Base-by-base conservation (phyloP, 2,113 vertebrate genomes). In the Albula goreensis region DNA sequence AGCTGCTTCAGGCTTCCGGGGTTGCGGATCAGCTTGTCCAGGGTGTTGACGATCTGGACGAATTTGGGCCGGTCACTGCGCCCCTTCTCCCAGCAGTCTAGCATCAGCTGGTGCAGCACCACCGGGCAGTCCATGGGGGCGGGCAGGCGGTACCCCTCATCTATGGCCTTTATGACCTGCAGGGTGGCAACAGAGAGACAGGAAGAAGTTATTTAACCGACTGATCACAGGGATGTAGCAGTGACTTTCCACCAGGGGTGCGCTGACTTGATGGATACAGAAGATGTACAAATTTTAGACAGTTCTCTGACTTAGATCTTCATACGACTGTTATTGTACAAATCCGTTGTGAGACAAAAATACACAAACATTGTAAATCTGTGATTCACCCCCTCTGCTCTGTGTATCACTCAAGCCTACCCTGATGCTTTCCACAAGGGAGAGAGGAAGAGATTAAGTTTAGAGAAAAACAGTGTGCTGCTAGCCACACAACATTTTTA, bases 101-200 rank as follows among this genome's bases (percentile, higher is more conserved):
- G 48, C 95, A 96, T 96, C 82, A 96, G 94, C 90, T 96, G 95
- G 91, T 96, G 95, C 60, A 96, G 87, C 78, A 95, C 94, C 86
- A 96, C 92, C 0, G 95, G 95, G 85, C 95, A 96, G 87, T 96
- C 95, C 95, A 96, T 96, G 0, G 95, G 95, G n/a, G 95, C 94
- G 0, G 95, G 95, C 51, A 96, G 94, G 88, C 95, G 93, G 89
- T 96, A 96, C 78, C 95, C 95, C 86, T 96, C 95, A 2, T 96
- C 95, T 89, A 96, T 96, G 83, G 95, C 95, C 93, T 96, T 96
- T 85, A 96, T 96, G 81, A 96, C 95, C 95, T 96, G 53, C 10
- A 51, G 70, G 4, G 22, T 11, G 74, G 50, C 74, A 11, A 84
- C 31, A 79, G 17, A 52, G n/a, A 83, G 48, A 12, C 4, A 10